phyloP scores from a whole-genome alignment of 2,888 invertebrate species.

The Apamea crenata region DNA sequence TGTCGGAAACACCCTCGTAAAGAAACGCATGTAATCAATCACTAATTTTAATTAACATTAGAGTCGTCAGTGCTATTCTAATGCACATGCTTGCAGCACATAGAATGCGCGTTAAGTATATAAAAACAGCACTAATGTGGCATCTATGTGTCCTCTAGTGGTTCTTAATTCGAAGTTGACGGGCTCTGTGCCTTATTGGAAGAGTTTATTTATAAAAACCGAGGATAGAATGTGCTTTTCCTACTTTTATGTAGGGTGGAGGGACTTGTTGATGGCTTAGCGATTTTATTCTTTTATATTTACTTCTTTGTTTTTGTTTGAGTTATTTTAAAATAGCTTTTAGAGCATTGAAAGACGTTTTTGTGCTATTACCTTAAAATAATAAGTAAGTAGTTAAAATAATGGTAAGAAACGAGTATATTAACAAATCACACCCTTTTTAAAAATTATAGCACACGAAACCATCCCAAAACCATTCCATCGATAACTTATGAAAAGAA shows the following conservation, averaged over 20 bases:
- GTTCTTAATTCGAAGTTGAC: slow-evolving; percentile 76
- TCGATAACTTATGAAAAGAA: too few relatives aligned
- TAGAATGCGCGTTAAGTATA: slow-evolving; percentile 46
- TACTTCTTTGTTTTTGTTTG: too few relatives aligned
- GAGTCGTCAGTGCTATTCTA: slow-evolving; percentile 19
- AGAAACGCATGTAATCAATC: slow-evolving; percentile 40
- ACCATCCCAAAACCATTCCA: too few relatives aligned
- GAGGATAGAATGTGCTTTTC: slow-evolving; percentile 68
- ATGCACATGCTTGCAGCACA: slow-evolving; percentile 52
- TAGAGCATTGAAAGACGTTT: too few relatives aligned
- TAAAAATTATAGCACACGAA: too few relatives aligned
- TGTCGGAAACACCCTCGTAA: neutral
- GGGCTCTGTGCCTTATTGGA: slow-evolving; percentile 69
- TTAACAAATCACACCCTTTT: too few relatives aligned
- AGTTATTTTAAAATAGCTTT: too few relatives aligned
- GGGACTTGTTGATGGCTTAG: slow-evolving; percentile 20
- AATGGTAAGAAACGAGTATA: too few relatives aligned
- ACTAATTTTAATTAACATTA: slow-evolving; percentile 51
- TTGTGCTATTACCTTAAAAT: too few relatives aligned
- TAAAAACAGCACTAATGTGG: slow-evolving; percentile 66
- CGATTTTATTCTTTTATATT: neutral
- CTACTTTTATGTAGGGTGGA: slow-evolving; percentile 59
- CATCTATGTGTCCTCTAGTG: slow-evolving; percentile 68
- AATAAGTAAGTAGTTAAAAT: too few relatives aligned
- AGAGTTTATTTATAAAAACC: slow-evolving; percentile 69